A percentile compares a stretch with the other conserved stretches of the same genome.
These are phyloP conservation scores for Rhopilema esculentum DNA, from an alignment of 30 jellyfish, hydroid and myxozoan species.

Conservation along the genomic window DNA sequence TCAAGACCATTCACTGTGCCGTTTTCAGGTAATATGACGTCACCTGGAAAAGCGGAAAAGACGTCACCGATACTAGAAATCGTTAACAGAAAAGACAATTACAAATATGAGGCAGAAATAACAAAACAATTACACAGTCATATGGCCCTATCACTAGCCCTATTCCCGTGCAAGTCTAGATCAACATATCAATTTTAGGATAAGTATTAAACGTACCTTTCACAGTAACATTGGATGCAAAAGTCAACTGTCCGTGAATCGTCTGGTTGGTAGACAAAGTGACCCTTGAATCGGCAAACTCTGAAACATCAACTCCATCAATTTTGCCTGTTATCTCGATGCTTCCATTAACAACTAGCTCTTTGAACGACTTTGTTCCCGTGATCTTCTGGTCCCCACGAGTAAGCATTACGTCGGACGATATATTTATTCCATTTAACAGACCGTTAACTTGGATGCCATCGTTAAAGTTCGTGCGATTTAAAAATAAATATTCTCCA, in stretches of 20 bases:
- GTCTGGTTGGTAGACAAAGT: slow-evolving; percentile 75
- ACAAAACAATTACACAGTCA: too few relatives aligned
- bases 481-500: slow-evolving; percentile 60
- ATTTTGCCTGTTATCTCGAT: slow-evolving; percentile 65
- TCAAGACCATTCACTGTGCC: slow-evolving; percentile 82
- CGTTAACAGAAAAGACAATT: neutral
- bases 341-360: slow-evolving; percentile 39
- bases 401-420: slow-evolving; percentile 58
- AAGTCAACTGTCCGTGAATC: slow-evolving; percentile 50
- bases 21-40: slow-evolving; percentile 37
- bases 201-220: neutral
- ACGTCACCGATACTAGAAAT: neutral
- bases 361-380: slow-evolving; percentile 41
- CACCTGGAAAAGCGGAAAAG: too few relatives aligned
- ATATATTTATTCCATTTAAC: slow-evolving; percentile 45
- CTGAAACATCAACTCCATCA: slow-evolving; percentile 88
- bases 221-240: slow-evolving; percentile 38
- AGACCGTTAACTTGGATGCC: slow-evolving; percentile 38
- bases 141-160: too few relatives aligned
- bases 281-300: slow-evolving; percentile 71
- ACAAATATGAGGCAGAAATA: neutral
- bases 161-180: too few relatives aligned
- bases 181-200: too few relatives aligned
- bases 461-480: slow-evolving; percentile 16
- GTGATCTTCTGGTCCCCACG: slow-evolving; percentile 64